Percentiles rank a stretch among this genome's conserved stretches.
Conservation (phyloP, 2,888 invertebrate species). For the Volucella inanis region DNA sequence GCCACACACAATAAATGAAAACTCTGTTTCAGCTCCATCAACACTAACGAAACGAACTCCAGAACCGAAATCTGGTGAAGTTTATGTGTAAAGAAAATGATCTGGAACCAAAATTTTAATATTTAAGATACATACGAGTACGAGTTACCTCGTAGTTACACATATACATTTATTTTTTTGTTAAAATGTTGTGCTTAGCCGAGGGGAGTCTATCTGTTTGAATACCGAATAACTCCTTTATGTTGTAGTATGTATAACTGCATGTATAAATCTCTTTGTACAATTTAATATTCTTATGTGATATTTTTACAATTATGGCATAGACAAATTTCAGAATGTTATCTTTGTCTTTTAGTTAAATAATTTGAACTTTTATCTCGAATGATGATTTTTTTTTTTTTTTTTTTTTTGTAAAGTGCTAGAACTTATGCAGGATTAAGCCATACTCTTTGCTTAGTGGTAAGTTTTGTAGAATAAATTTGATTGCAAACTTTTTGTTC, state of each 20-base stretch:
- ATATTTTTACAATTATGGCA: constrained; percentile 62
- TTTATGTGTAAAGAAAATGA: constrained; percentile 79
- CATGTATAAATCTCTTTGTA: constrained; percentile 27
- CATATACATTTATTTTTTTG: neutral
- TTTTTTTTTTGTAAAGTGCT: constrained; percentile 35
- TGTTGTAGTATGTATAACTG: constrained; percentile 33
- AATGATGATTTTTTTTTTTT: constrained; percentile 31
- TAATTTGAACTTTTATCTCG: constrained; percentile 49
- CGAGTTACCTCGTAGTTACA: no score
- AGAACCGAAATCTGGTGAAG: constrained; percentile 82
- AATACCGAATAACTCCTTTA: neutral
- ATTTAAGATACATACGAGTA: neutral
- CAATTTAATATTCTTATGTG: constrained; percentile 64
- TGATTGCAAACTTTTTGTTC: constrained; percentile 46
- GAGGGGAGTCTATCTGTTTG: neutral
- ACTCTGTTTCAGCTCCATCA: constrained; percentile 80
- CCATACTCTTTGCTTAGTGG: constrained; percentile 54
- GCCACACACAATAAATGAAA: constrained; percentile 60
- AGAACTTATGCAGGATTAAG: constrained; percentile 38
- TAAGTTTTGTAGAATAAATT: constrained; percentile 54
- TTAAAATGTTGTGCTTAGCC: constrained; percentile 39
- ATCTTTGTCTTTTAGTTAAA: constrained; percentile 38
- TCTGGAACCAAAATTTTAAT: neutral
- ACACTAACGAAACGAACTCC: constrained; percentile 81
- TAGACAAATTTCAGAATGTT: constrained; percentile 45